phyloP scores from a whole-genome alignment of 2,113 vertebrate species.

The Syngnathoides biaculeatus region DNA sequence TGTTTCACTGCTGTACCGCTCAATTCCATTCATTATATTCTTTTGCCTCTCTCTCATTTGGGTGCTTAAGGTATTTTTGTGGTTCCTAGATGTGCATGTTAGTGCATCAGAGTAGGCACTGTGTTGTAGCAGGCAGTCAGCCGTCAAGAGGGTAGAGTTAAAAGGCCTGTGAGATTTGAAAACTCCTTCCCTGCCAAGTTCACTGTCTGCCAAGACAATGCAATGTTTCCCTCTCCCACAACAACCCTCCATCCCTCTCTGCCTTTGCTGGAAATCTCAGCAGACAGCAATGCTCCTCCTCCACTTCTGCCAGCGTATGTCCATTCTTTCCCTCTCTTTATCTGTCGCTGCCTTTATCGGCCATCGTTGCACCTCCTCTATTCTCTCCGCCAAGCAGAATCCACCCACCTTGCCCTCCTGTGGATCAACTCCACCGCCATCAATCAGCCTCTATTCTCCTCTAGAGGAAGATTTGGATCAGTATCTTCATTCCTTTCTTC shows the following conservation, averaged over 20 bases:
- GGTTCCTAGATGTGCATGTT: conserved; percentile 33
- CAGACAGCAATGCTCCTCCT: conserved; percentile 54
- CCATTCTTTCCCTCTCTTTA: conserved; percentile 57
- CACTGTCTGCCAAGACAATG: conserved; percentile 64
- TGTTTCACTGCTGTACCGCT: neutral
- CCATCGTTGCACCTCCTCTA: conserved; percentile 59
- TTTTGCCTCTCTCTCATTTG: conserved; percentile 27
- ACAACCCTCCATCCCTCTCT: conserved; percentile 33
- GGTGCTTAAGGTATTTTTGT: conserved; percentile 28
- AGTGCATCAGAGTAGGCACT: conserved; percentile 49
- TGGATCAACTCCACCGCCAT: conserved; percentile 61
- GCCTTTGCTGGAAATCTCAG: conserved; percentile 48
- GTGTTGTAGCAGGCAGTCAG: conserved; percentile 56
- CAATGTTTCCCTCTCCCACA: conserved; percentile 43
- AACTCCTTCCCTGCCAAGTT: conserved; percentile 61
- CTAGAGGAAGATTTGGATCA: conserved; percentile 61
- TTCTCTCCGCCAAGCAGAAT: conserved; percentile 57
- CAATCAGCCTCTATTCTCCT: conserved; percentile 67
- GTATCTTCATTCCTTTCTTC: conserved; percentile 50
- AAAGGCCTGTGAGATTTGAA: conserved; percentile 64
- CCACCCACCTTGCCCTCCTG: conserved; percentile 50
- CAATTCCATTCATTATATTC: conserved; percentile 9
- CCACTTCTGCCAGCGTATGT: conserved; percentile 54
- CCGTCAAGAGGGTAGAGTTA: conserved; percentile 67
- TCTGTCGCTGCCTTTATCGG: conserved; percentile 42